Percentiles rank a stretch among this genome's conserved stretches.
These are phyloP conservation scores for Caenorhabditis drosophilae DNA, from an alignment of 2,888 invertebrate genomes.

Conservation along the genomic window DNA sequence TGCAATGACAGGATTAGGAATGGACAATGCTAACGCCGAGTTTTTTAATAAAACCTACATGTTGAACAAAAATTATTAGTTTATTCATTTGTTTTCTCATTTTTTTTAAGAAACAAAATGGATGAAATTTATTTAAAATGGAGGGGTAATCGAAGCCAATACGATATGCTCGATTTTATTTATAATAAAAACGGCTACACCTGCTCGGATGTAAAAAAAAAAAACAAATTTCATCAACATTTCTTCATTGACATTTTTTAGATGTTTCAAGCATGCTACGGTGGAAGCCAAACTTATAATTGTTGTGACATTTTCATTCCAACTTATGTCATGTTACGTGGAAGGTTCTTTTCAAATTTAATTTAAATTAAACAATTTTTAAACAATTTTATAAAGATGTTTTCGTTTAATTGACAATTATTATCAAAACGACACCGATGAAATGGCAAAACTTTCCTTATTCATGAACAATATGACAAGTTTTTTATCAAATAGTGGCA, in stretches of 20 bases:
- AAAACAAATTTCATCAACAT: neutral
- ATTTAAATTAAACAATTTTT: too few relatives aligned
- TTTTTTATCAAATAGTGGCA: constrained; percentile 27
- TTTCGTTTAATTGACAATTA: constrained; percentile 39
- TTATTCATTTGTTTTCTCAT: neutral
- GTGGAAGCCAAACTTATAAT: constrained; percentile 34
- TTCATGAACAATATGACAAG: constrained; percentile 46
- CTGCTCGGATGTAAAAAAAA: constrained; percentile 19
- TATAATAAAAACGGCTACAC: constrained; percentile 33
- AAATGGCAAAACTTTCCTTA: constrained; percentile 41
- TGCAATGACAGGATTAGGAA: constrained; percentile 35
- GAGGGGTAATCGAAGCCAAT: constrained; percentile 32
- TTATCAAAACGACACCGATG: constrained; percentile 47
- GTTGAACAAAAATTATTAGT: constrained; percentile 5
- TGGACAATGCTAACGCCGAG: constrained; percentile 23
- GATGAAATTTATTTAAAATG: constrained; percentile 18
- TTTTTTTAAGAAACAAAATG: constrained; percentile 12
- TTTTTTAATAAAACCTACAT: constrained; percentile 28
- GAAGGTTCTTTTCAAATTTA: constrained; percentile 22
- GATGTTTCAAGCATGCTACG: constrained; percentile 42
- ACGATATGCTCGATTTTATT: constrained; percentile 43
- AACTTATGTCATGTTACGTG: constrained; percentile 44
- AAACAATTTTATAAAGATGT: constrained; percentile 36
- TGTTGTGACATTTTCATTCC: constrained; percentile 50
- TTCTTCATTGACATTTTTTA: constrained; percentile 4